Percentiles rank a stretch among this genome's conserved stretches.
These are phyloP conservation scores for Metaphire vulgaris DNA, from an alignment of 1,140 invertebrate species.

Conservation along the genomic window DNA sequence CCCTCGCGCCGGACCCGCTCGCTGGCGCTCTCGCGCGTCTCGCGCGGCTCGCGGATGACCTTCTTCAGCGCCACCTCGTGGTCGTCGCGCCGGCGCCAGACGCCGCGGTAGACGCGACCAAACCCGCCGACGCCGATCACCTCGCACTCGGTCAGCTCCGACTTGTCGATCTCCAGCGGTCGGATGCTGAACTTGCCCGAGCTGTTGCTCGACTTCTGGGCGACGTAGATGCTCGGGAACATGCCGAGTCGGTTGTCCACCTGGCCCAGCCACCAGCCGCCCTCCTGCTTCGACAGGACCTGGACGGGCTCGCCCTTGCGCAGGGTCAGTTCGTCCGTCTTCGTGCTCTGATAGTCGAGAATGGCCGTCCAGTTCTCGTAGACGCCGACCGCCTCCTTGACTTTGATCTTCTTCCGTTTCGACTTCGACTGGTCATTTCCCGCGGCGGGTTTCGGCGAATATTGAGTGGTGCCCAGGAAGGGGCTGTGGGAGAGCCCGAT, in stretches of 20 bases:
- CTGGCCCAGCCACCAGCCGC: constrained; percentile 95
- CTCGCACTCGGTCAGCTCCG: constrained; percentile 78
- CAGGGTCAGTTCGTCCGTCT: constrained; percentile 83
- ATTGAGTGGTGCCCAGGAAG: no score
- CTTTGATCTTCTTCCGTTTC: no score
- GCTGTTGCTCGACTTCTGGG: constrained; percentile 53
- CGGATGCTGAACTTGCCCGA: constrained; percentile 55
- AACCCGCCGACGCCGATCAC: constrained; percentile 93
- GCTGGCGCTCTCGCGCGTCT: constrained; percentile 61
- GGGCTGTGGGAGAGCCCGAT: no score
- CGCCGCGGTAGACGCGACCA: constrained; percentile 82
- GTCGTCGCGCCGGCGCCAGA: constrained; percentile 70
- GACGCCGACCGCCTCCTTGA: not conserved
- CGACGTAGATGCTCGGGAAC: constrained; percentile 85
- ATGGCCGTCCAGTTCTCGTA: constrained; percentile 65
- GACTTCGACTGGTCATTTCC: no score
- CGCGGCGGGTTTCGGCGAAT: no score
- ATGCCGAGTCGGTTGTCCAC: constrained; percentile 74
- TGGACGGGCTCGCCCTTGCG: constrained; percentile 78
- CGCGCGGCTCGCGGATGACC: not conserved
- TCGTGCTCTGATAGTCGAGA: constrained; percentile 84
- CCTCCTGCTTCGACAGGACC: constrained; percentile 85
- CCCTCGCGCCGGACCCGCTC: constrained; percentile 88
- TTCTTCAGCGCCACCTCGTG: constrained; percentile 84
- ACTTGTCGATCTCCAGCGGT: constrained; percentile 78